Base-by-base conservation (phyloP, 2,888 invertebrate species). In the Nudaria mundana region DNA sequence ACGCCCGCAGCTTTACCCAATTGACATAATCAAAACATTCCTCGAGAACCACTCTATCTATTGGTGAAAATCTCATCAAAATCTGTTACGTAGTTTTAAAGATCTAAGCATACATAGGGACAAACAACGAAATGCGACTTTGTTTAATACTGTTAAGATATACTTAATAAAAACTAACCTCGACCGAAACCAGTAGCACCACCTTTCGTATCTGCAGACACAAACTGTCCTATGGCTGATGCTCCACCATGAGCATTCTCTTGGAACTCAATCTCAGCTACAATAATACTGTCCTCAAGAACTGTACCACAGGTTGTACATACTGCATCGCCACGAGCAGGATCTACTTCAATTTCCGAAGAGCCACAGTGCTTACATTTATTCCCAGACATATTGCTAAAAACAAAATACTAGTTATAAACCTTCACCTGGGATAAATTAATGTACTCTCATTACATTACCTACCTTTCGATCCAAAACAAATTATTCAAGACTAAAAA, bases 251-350 rank as follows among this genome's bases (percentile, higher is more conserved):
- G 94, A 5, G 95, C 93, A 71, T 94, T 94, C 76, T 99, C 99
- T 78, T 97, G 96, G 71, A 98, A 99, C 77, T 98, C 97, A 25
- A 98, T 94, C 78, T 99, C 98, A 2, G 97, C 95, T 14, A 99
- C 98, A 69, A 99, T 99, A 37, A 97, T 94, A 65, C 96, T 97
- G 70, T 98, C 98, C 76, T 99, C 98, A 10, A 99, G 86, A 1
- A 99, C 99, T 5, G 96, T 94, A 15, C 99, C 99, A 85, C 99
- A 99, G 70, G 93, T 94, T 15, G 96, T 98, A 78, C 99, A 99
- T 1, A 98, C 97, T 6, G 95, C 94, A 91, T 98, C 98, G 22
- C 98, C 99, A 65, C 98, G 92, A 13, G 96, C 94, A 44, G 97
- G 95, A 79, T 99, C 99, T 45, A 95, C 95, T 83, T 99, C 98